Conservation (phyloP, 2,113 vertebrate genomes). For the Lipophrys pholis region DNA sequence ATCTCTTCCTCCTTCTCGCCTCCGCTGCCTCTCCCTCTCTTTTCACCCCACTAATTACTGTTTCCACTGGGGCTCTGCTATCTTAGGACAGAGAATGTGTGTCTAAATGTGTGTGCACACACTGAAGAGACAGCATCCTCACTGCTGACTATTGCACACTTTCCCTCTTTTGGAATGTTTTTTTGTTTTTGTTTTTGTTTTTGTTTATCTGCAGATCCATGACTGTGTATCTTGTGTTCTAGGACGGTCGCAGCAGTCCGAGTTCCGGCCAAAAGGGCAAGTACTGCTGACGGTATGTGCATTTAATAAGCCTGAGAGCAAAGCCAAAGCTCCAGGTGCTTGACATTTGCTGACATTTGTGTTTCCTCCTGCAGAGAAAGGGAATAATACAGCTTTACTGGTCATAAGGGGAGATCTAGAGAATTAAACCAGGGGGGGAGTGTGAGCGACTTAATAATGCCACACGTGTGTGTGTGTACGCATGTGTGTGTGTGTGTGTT, state of each 20-base stretch:
- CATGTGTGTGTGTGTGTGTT: slow-evolving; percentile 27
- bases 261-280: slow-evolving; percentile 66
- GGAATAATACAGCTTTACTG: slow-evolving; percentile 66
- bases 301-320: slow-evolving; percentile 68
- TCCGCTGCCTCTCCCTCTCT: slow-evolving; percentile 37
- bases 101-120: slow-evolving; percentile 47
- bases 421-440: slow-evolving; percentile 46
- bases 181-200: too few relatives aligned
- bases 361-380: slow-evolving; percentile 68
- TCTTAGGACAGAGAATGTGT: slow-evolving; percentile 73
- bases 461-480: slow-evolving; percentile 46
- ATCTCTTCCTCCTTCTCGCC: slow-evolving; percentile 50
- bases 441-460: slow-evolving; percentile 68
- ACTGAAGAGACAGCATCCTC: slow-evolving; percentile 30
- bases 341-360: slow-evolving; percentile 82
- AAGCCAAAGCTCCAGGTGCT: slow-evolving; percentile 65
- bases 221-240: slow-evolving; percentile 46
- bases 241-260: slow-evolving; percentile 43
- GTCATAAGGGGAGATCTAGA: slow-evolving; percentile 54
- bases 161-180: background rate
- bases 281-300: slow-evolving; percentile 33
- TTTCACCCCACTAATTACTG: slow-evolving; percentile 77
- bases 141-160: slow-evolving; percentile 51
- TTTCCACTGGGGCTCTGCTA: slow-evolving; percentile 77
- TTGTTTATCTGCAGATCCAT: background rate